Conservation (phyloP, 2,888 invertebrate genomes). For the Malthinus seriepunctatus region DNA sequence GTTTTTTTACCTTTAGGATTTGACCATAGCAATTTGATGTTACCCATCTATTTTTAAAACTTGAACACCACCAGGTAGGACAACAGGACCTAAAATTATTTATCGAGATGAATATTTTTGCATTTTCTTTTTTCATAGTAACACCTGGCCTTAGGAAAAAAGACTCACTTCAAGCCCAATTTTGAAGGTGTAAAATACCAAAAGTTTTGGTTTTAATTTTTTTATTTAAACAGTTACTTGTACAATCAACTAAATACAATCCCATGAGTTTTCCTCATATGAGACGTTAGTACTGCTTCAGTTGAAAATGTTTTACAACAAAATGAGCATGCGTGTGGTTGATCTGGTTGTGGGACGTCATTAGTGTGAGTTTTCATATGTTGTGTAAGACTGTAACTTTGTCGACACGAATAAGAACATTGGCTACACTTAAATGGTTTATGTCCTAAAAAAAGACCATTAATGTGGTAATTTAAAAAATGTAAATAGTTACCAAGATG, state of each 20-base stretch:
- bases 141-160: too few relatives aligned
- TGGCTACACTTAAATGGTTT: constrained; percentile 47
- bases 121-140: too few relatives aligned
- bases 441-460: constrained; percentile 35
- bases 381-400: constrained; percentile 44
- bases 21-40: too few relatives aligned
- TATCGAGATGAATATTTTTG: too few relatives aligned
- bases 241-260: not conserved
- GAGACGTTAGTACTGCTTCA: constrained; percentile 29
- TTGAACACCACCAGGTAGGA: too few relatives aligned
- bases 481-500: constrained; percentile 41
- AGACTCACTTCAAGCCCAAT: too few relatives aligned
- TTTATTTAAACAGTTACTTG: not conserved
- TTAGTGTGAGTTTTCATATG: constrained; percentile 45
- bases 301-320: constrained; percentile 29
- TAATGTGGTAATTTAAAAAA: not conserved
- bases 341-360: constrained; percentile 14
- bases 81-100: too few relatives aligned
- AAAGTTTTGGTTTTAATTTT: not conserved
- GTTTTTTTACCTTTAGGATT: too few relatives aligned
- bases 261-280: constrained; percentile 22
- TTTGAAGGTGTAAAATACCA: too few relatives aligned
- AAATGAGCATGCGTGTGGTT: constrained; percentile 27
- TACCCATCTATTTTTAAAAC: too few relatives aligned
- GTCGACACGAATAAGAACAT: constrained; percentile 47